Percentiles rank a stretch among this genome's conserved stretches.
Conservation (phyloP, 2,888 invertebrate species). For the Lasioglossum vierecki region DNA sequence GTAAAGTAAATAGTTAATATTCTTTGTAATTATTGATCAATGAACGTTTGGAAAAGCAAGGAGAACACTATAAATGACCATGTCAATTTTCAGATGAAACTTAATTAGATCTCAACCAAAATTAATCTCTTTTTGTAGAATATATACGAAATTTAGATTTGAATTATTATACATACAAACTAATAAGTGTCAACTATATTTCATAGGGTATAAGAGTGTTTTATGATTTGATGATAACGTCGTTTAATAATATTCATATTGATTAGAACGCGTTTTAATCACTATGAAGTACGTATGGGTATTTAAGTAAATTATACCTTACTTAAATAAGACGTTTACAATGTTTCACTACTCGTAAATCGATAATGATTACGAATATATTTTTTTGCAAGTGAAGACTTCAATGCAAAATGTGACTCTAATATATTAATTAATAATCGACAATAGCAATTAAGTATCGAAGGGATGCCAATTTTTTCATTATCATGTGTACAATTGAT, state of each 20-base stretch:
- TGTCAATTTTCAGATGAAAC: conserved; percentile 38
- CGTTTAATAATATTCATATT: conserved; percentile 36
- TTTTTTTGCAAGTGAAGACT: conserved; percentile 31
- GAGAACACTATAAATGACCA: conserved; percentile 25
- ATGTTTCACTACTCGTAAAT: conserved; percentile 29
- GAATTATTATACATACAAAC: conserved; percentile 27
- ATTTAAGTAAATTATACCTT: conserved; percentile 21
- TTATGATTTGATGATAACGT: conserved; percentile 31
- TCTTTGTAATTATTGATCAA: conserved; percentile 45
- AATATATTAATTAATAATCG: conserved; percentile 38
- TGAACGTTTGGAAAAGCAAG: conserved; percentile 32
- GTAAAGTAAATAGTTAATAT: conserved; percentile 36
- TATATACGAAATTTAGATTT: conserved; percentile 43
- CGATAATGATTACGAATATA: conserved; percentile 19
- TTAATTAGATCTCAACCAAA: conserved; percentile 45
- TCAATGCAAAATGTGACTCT: conserved; percentile 23
- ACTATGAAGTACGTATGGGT: conserved; percentile 9
- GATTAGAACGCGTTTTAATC: conserved; percentile 32
- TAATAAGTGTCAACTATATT: conserved; percentile 41
- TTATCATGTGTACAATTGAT: conserved; percentile 22
- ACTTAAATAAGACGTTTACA: conserved; percentile 26
- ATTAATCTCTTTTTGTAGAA: conserved; percentile 38
- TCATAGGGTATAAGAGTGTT: conserved; percentile 36
- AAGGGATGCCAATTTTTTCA: conserved; percentile 22
- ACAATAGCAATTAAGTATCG: conserved; percentile 29